Evolutionary conservation across 2,113 vertebrate genomes (phyloP).

Genomic region (Pseudopipra pipra): DNA sequence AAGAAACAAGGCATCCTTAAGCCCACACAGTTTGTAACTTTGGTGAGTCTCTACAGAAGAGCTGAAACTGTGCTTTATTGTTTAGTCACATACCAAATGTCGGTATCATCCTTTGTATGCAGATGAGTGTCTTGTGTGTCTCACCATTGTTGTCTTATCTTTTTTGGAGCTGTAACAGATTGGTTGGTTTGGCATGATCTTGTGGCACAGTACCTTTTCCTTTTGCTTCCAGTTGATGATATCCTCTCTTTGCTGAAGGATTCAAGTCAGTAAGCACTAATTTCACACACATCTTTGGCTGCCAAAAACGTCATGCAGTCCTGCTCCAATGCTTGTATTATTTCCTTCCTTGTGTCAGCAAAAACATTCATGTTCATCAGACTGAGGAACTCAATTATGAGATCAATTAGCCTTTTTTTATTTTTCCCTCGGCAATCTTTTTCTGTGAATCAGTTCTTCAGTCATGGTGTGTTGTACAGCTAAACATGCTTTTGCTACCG

Average conservation of each 20-base stretch:
- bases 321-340: neutral
- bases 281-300: neutral
- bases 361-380: constrained; percentile 21
- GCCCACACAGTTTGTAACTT: neutral
- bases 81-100: neutral
- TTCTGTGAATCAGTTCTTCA: neutral
- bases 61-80: neutral
- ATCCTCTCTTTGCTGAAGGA: neutral
- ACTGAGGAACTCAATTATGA: neutral
- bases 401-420: neutral
- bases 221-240: neutral
- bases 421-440: neutral
- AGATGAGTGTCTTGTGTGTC: neutral
- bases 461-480: neutral
- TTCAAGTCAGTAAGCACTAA: neutral
- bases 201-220: neutral
- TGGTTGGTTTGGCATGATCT: neutral
- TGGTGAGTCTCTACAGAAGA: neutral
- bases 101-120: neutral
- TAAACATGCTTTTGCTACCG: neutral
- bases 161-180: neutral
- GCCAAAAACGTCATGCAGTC: constrained; percentile 13
- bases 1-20: neutral
- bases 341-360: constrained; percentile 44
- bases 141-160: neutral